Percentiles rank a stretch among this genome's conserved stretches.
phyloP scores from a whole-genome alignment of 2,797 vertebrate species.

The Molossus molossus region DNA sequence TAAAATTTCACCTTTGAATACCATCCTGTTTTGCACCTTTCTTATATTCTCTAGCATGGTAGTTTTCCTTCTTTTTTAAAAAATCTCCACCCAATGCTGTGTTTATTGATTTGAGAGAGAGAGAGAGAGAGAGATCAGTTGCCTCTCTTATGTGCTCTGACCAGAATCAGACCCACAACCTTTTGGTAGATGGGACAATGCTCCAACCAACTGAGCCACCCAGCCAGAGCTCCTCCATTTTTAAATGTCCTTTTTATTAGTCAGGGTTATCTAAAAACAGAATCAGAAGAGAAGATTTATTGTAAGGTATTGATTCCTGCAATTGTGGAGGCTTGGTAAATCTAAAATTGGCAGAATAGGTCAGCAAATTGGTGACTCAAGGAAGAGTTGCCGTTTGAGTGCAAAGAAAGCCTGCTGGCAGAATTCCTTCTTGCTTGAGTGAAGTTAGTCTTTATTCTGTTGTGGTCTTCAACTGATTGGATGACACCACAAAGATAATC shows the following conservation, averaged over 20 bases:
- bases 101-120: too few species aligned
- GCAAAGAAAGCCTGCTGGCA: background rate
- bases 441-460: background rate
- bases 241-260: background rate
- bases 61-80: background rate
- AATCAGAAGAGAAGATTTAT: constrained; percentile 21
- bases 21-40: background rate
- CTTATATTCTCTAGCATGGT: constrained; percentile 17
- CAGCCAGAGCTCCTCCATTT: background rate
- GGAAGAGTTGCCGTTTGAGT: background rate
- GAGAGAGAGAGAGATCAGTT: too few species aligned
- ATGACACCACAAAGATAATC: background rate
- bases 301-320: background rate
- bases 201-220: too few species aligned
- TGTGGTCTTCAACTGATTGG: background rate
- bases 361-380: background rate
- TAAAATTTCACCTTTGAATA: background rate
- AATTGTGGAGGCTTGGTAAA: background rate
- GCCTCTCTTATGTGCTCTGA: too few species aligned
- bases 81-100: too few species aligned
- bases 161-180: too few species aligned
- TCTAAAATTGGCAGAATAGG: background rate
- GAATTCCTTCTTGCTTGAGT: constrained; percentile 36
- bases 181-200: too few species aligned
- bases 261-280: background rate